phyloP scores from a whole-genome alignment of 2,888 invertebrate species.

The Brachyopa scutellaris region DNA sequence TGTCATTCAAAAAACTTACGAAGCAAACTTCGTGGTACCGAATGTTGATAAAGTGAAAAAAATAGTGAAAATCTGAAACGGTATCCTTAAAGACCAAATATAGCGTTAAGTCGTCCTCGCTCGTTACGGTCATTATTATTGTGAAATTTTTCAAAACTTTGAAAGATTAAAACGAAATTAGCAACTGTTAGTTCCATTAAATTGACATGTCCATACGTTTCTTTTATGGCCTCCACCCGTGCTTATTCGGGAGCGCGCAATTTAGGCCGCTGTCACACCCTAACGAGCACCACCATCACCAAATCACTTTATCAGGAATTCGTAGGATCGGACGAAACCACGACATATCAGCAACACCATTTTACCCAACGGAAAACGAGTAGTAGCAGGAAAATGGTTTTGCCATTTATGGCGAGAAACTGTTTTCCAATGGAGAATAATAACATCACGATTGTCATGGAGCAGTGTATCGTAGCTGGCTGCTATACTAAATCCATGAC shows the following conservation, averaged over 20 bases:
- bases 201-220: slow-evolving; percentile 5
- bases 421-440: slow-evolving; percentile 49
- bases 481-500: neutral
- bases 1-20: too few relatives aligned
- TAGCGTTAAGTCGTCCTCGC: too few relatives aligned
- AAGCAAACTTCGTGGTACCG: too few relatives aligned
- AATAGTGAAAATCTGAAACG: too few relatives aligned
- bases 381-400: slow-evolving; percentile 44
- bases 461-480: slow-evolving; percentile 18
- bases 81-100: too few relatives aligned
- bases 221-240: neutral
- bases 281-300: slow-evolving; percentile 38
- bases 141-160: slow-evolving; percentile 33
- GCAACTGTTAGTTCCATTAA: slow-evolving; percentile 22
- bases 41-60: too few relatives aligned
- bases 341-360: slow-evolving; percentile 6
- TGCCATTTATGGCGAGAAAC: slow-evolving; percentile 63
- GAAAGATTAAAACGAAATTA: slow-evolving; percentile 47
- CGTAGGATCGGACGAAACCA: slow-evolving; percentile 8
- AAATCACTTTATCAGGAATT: slow-evolving; percentile 55
- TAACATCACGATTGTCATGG: slow-evolving; percentile 44
- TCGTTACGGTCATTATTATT: slow-evolving; percentile 23
- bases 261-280: slow-evolving; percentile 52
- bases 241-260: slow-evolving; percentile 14
- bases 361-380: slow-evolving; percentile 32